These are phyloP conservation scores for Champsocephalus esox DNA, from an alignment of 2,797 vertebrate genomes.

Conservation along the genomic window DNA sequence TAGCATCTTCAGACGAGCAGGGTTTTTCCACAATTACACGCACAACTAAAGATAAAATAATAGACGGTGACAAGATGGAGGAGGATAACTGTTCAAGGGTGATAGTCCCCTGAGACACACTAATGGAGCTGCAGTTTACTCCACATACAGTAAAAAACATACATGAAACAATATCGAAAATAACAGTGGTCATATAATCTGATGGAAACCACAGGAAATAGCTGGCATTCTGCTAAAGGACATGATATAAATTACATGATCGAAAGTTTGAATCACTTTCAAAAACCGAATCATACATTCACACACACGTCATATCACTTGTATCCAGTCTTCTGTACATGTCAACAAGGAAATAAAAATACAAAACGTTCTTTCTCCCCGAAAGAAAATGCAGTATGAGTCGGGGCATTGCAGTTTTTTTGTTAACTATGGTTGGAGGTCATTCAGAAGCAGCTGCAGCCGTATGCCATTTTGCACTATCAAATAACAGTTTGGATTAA, in stretches of 20 bases:
- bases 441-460: slow-evolving; percentile 44
- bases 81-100: not conserved
- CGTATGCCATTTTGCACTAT: slow-evolving; percentile 25
- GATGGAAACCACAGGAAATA: slow-evolving; percentile 17
- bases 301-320: slow-evolving; percentile 11
- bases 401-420: not conserved
- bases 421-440: slow-evolving; percentile 15
- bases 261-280: slow-evolving; percentile 30
- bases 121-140: slow-evolving; percentile 31
- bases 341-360: not conserved
- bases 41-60: slow-evolving; percentile 23
- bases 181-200: slow-evolving; percentile 5
- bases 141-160: slow-evolving; percentile 19
- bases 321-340: slow-evolving; percentile 19
- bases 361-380: slow-evolving; percentile 16
- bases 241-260: slow-evolving; percentile 41
- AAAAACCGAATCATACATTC: slow-evolving; percentile 14
- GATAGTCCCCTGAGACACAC: slow-evolving; percentile 6
- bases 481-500: slow-evolving; percentile 40
- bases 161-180: slow-evolving; percentile 15
- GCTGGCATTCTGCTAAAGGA: not conserved
- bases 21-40: slow-evolving; percentile 54
- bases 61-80: not conserved
- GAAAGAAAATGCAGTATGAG: slow-evolving; percentile 4
- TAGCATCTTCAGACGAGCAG: slow-evolving; percentile 40